Evolutionary conservation across 2,113 vertebrate species (phyloP).

Genomic region (Lates calcarifer): DNA sequence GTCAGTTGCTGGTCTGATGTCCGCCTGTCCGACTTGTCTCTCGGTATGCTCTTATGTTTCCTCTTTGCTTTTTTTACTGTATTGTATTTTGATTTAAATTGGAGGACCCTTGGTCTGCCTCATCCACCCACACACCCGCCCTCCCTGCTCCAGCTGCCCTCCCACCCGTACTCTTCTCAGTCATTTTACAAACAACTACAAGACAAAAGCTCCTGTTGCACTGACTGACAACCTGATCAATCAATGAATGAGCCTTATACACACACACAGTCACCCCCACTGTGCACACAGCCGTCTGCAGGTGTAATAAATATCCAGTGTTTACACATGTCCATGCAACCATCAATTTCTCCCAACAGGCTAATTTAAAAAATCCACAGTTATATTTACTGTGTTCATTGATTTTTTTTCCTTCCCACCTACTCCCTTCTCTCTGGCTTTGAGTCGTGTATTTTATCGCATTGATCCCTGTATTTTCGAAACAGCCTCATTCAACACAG

Average conservation of each 20-base stretch:
- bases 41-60: constrained; percentile 58
- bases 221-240: constrained; percentile 47
- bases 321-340: background rate
- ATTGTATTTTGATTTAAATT: constrained; percentile 26
- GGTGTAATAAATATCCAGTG: constrained; percentile 34
- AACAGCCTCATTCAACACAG: background rate
- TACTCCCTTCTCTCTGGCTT: constrained; percentile 9
- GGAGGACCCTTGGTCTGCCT: constrained; percentile 38
- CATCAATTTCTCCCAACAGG: constrained; percentile 37
- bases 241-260: constrained; percentile 4
- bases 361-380: constrained; percentile 20
- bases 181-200: constrained; percentile 30
- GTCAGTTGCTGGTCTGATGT: constrained; percentile 60
- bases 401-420: constrained; percentile 15
- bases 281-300: constrained; percentile 8
- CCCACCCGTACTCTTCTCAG: constrained; percentile 13
- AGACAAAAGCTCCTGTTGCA: constrained; percentile 69
- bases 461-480: constrained; percentile 36
- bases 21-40: constrained; percentile 66
- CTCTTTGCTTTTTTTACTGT: constrained; percentile 30
- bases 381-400: constrained; percentile 34
- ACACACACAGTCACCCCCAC: background rate
- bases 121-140: constrained; percentile 7
- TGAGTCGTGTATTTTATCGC: background rate
- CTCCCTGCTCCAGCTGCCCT: background rate